phyloP scores from a whole-genome alignment of 1,140 invertebrate genomes.

The Drosophila orosa region DNA sequence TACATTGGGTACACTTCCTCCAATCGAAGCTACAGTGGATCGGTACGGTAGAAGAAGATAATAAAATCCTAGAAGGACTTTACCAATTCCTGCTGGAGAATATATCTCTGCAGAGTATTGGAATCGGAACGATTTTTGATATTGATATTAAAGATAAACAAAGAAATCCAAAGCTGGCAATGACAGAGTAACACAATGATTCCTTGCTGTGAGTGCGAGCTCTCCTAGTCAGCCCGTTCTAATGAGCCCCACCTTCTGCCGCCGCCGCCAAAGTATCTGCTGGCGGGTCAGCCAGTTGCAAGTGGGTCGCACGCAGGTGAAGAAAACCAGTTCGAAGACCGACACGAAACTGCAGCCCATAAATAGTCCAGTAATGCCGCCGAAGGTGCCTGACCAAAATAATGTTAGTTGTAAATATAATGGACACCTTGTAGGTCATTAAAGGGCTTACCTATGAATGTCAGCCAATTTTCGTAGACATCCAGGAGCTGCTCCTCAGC shows the following conservation, averaged over 20 bases:
- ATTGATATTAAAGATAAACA: no score
- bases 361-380: conserved; percentile 88
- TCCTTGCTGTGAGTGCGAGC: no score
- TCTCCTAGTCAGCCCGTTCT: neutral
- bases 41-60: no score
- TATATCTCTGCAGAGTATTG: no score
- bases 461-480: conserved; percentile 86
- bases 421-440: conserved; percentile 23
- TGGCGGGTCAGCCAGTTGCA: conserved; percentile 73
- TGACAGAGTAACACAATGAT: no score
- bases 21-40: no score
- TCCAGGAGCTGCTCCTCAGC: conserved; percentile 86
- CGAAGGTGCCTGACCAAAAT: conserved; percentile 86
- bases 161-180: no score
- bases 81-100: no score
- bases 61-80: no score
- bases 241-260: neutral
- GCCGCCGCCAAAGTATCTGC: conserved; percentile 55
- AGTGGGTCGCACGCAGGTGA: conserved; percentile 69
- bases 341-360: conserved; percentile 89
- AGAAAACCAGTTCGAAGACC: conserved; percentile 88
- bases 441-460: conserved; percentile 64
- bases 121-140: no score
- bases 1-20: no score
- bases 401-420: conserved; percentile 1